Evolutionary conservation across 2,888 invertebrate genomes (phyloP).

Genomic region (Habroteleia sp.): DNA sequence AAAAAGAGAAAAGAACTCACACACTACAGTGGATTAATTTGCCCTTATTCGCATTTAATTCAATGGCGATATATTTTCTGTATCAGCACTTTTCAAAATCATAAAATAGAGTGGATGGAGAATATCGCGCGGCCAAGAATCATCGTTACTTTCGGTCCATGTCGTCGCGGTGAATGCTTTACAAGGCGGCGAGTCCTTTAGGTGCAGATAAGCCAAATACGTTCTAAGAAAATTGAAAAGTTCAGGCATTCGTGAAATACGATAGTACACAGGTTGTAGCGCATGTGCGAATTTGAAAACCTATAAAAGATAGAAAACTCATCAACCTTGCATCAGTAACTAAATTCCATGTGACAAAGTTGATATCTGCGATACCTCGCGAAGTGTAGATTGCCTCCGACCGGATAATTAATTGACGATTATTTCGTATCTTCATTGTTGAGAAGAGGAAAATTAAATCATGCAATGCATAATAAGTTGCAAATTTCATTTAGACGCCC

Average conservation of each 20-base stretch:
- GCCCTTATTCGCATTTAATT: background rate
- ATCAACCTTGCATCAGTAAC: constrained; percentile 73
- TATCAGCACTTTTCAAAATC: constrained; percentile 14
- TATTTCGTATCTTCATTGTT: background rate
- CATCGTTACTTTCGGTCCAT: constrained; percentile 73
- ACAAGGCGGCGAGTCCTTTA: constrained; percentile 69
- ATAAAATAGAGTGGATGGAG: constrained; percentile 12
- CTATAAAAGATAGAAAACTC: constrained; percentile 75
- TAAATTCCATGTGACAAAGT: constrained; percentile 57
- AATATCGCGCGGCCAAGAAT: constrained; percentile 17
- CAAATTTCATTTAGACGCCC: background rate
- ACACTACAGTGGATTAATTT: no score
- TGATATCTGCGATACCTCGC: constrained; percentile 25
- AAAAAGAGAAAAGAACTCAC: no score
- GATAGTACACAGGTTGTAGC: constrained; percentile 67
- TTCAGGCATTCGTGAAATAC: constrained; percentile 76
- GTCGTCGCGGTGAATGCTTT: constrained; percentile 58
- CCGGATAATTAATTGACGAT: background rate
- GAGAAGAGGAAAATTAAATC: background rate
- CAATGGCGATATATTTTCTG: constrained; percentile 10
- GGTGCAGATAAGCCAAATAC: constrained; percentile 73
- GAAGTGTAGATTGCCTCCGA: background rate
- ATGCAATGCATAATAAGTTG: background rate
- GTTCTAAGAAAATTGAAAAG: constrained; percentile 75
- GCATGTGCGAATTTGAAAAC: constrained; percentile 71